Evolutionary conservation across 2,888 invertebrate genomes (phyloP).

Genomic region (Conomelus anceps): DNA sequence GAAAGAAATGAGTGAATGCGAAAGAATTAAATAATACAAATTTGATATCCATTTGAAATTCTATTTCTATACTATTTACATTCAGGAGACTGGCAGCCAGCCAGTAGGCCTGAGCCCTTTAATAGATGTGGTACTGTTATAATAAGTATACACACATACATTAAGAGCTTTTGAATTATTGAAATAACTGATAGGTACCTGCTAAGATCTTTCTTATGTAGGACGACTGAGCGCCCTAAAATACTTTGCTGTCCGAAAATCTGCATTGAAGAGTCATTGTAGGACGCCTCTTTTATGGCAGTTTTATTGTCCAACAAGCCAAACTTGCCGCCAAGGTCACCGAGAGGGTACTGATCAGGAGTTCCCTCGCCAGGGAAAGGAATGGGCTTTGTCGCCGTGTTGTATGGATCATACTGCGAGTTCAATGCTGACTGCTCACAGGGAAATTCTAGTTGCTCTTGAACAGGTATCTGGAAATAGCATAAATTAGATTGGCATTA

Average conservation of each 20-base stretch:
- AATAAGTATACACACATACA: too few species aligned
- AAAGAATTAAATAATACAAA: too few species aligned
- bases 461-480: constrained; percentile 68
- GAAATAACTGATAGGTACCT: constrained; percentile 36
- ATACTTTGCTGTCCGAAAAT: constrained; percentile 76
- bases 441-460: constrained; percentile 76
- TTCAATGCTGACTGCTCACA: constrained; percentile 77
- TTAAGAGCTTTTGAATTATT: too few species aligned
- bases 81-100: too few species aligned
- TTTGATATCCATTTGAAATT: too few species aligned
- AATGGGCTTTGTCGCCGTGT: background rate
- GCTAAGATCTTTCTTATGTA: constrained; percentile 57
- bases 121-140: too few species aligned
- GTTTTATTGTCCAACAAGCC: constrained; percentile 63
- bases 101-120: too few species aligned
- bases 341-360: constrained; percentile 78
- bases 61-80: too few species aligned
- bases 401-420: constrained; percentile 78
- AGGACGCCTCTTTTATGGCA: constrained; percentile 43
- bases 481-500: too few species aligned
- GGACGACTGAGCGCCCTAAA: constrained; percentile 76
- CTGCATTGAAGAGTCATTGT: constrained; percentile 75
- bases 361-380: constrained; percentile 49
- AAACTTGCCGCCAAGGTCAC: constrained; percentile 80
- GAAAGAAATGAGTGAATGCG: too few species aligned